Base-by-base conservation (phyloP, 2,888 invertebrate species). In the Xestia rhomboidea region DNA sequence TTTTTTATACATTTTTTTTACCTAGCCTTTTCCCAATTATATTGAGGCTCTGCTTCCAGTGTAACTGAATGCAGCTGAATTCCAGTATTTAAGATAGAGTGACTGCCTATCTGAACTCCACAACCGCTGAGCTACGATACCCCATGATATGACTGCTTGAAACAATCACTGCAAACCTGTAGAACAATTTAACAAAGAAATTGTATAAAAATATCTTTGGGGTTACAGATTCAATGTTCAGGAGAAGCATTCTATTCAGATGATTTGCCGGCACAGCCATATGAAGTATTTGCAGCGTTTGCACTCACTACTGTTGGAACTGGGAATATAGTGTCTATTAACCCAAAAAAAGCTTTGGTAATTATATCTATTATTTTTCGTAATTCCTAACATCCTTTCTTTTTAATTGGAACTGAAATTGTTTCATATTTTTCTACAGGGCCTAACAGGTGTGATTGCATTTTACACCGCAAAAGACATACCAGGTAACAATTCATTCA, bases 171-270 rank as follows among this genome's bases (percentile, higher is more conserved):
- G 21, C 6, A 27, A 30, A 63, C 10, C 6, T 18, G 0, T 34
- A 18, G 1, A 46, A 46, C 44, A n/a, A n/a, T 11, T 46, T 34
- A n/a, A n/a, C 10, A 15, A 66, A 44, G 11, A 1, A 30, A 67
- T 30, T 24, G n/a, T n/a, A 15, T 46, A 8, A 24, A 67, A 57
- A 60, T 18, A 27, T 60, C 7, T 3, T 27, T 64, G 1, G 73
- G 30, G n/a, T 57, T 84, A 49, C 73, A 95, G 94, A 92, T 94
- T n/a, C 98, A 98, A 94, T 97, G 97, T 86, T 95, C 97, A 63
- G 98, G 98, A 0, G 98, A 98, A 92, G 97, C 97, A 0, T 93
- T 97, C 84, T 98, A 97, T 90, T 94, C 97, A 5, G 97, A 97
- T 88, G 98, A 98, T 87, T 90, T 97, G 34, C 97, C 97, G 11